Conservation (phyloP, 2,888 invertebrate species). For the Idaea dimidiata region DNA sequence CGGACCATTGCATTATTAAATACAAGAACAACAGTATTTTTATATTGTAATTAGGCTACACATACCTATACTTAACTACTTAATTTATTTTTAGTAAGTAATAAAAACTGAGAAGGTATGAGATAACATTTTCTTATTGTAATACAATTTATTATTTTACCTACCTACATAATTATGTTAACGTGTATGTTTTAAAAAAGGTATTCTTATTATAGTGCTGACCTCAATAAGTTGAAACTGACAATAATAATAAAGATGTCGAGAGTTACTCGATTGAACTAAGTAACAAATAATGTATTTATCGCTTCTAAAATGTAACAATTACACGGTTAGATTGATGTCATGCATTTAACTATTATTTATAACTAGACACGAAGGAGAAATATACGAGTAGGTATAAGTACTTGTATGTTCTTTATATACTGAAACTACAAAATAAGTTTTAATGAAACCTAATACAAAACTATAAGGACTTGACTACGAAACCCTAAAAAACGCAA, state of each 20-base stretch:
- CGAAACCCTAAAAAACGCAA: no score
- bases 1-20: background rate
- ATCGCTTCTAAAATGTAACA: no score
- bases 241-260: conserved; percentile 8
- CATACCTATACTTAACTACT: no score
- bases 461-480: no score
- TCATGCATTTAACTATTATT: no score
- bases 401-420: no score
- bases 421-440: no score
- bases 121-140: background rate
- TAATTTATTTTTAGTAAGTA: background rate
- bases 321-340: no score
- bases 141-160: background rate
- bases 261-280: background rate
- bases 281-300: background rate
- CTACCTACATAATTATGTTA: background rate
- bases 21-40: background rate
- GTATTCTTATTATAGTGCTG: conserved; percentile 5
- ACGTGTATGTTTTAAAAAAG: background rate
- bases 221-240: conserved; percentile 13
- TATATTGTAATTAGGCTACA: background rate
- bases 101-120: background rate
- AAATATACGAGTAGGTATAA: no score
- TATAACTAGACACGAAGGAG: no score
- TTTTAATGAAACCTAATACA: no score